Base-by-base conservation (phyloP, 2,113 vertebrate genomes). In the Platycercus adscitus region DNA sequence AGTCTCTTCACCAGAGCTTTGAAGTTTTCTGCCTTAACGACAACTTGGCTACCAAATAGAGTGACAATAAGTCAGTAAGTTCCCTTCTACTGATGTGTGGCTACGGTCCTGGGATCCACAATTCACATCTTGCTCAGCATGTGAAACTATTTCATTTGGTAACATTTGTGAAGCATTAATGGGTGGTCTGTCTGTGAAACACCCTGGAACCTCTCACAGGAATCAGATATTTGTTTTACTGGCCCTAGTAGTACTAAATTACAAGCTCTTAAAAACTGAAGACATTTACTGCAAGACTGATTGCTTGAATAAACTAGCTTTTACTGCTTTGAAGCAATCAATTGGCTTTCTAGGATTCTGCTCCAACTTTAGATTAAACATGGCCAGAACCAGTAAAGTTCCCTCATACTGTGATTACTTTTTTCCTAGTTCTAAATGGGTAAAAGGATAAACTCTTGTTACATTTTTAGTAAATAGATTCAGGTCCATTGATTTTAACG, bases 211-310 rank as follows among this genome's bases (percentile, higher is more conserved):
- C 19, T 77, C 79, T 90, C 60, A 66, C 26, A 84, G 71, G 73
- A 90, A 88, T 78, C 82, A 94, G 71, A 11, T 63, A 52, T 83
- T 93, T 94, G 68, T 93, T 93, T 88, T 63, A 61, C 55, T 78
- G 47, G 33, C 44, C 53, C 31, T 41, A 31, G 44, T 75, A 82
- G 52, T 19, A 21, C 33, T 88, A 72, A 91, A 95, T 82, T 72
- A 91, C 71, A 80, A 93, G 53, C 71, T 80, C 44, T 89, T 90
- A 86, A 91, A 88, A 90, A 86, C 2, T n/a, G n/a, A 93, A 50
- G 46, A 68, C 55, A 35, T 83, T 88, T 77, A 66, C 70, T 91
- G 41, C 60, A 70, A 61, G 52, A 53, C 23, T 77, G 81, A 72
- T 88, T 91, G 75, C 70, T 89, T 88, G 88, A 77, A 88, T 89